Evolutionary conservation across 2,888 invertebrate genomes (phyloP), one percentile per base, ranked within the genome.

Genomic region (Tupiocoris notatus): DNA sequence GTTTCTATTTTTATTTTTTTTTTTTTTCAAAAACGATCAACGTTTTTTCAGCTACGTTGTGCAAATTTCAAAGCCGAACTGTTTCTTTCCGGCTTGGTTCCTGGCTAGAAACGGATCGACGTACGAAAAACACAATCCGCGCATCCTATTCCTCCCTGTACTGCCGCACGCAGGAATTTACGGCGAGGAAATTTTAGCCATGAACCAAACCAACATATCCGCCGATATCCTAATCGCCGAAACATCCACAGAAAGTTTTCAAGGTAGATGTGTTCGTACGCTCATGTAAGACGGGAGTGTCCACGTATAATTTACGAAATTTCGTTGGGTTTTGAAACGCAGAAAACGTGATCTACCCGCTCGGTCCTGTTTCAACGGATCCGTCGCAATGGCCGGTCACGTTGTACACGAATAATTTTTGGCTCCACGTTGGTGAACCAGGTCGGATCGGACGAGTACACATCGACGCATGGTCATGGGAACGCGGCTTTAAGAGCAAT

Each of bases 11-110:
- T n/a, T n/a, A n/a, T n/a, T n/a, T n/a, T n/a, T n/a, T n/a, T n/a
- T n/a, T n/a, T n/a, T n/a, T n/a, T n/a, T n/a, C n/a, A n/a, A n/a
- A n/a, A n/a, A n/a, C n/a, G n/a, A 7, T 3, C 3, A 39, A 39
- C n/a, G 16, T n/a, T 61, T 61, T 23, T 64, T 0, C 77, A 79
- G 79, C 20, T 79, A 76, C 22, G 71, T 79, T 17, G 77, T 79
- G 17, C 79, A 79, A 58, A 58, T 77, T 17, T 73, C 67, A 18
- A 68, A 77, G 7, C 79, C 79, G 0, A 7, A 16, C 1, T 79
- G 79, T 61, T 77, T 79, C 24, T 73, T 79, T 21, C 76, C 65
- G 17, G 78, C 73, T 58, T 78, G 79, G 78, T 71, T 77, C 39
- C 65, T 75, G 1, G 68, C 74, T 12, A 64, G 77, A 21, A 77